These are phyloP conservation scores for Musca vetustissima DNA, from an alignment of 1,140 invertebrate genomes.

Conservation along the genomic window DNA sequence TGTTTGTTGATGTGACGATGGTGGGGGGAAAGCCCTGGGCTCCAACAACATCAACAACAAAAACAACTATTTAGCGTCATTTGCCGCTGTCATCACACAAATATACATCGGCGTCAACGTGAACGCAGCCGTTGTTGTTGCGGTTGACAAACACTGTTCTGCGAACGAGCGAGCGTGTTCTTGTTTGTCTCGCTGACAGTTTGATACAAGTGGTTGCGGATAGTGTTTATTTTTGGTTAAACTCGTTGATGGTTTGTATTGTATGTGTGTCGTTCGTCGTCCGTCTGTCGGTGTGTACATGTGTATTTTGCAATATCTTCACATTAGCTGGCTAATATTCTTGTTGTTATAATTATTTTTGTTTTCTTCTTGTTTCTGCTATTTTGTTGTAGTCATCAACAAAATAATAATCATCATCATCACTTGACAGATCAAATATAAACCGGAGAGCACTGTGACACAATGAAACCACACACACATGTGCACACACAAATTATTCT, in stretches of 20 bases:
- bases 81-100: no score
- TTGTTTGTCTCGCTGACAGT: neutral
- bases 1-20: no score
- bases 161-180: neutral
- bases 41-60: no score
- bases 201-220: conserved; percentile 9
- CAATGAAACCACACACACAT: no score
- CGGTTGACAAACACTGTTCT: neutral
- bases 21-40: no score
- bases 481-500: neutral
- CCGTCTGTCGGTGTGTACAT: no score
- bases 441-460: no score
- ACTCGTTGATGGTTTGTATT: no score
- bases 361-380: neutral
- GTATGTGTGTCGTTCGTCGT: no score
- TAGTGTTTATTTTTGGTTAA: conserved; percentile 11
- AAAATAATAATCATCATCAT: neutral
- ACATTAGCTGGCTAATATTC: neutral
- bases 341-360: no score
- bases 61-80: no score
- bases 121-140: neutral
- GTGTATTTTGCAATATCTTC: conserved; percentile 7
- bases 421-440: no score
- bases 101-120: neutral
- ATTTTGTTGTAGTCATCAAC: neutral